Base-by-base conservation (phyloP, 2,113 vertebrate genomes). In the Hydropotes inermis region DNA sequence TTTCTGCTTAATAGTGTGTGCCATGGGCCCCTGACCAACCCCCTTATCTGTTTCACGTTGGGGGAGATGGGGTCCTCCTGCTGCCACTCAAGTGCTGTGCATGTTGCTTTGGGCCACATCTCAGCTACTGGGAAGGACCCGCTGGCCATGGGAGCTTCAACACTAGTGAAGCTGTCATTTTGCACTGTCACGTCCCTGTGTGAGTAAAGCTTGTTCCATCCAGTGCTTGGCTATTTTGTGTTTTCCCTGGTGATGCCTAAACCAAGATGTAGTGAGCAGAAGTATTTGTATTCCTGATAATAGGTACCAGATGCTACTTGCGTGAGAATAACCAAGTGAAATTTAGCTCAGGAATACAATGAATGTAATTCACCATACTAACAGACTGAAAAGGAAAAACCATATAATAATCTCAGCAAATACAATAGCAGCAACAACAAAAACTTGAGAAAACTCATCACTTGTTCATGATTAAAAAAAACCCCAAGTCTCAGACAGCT, bases 11-110 rank as follows among this genome's bases (percentile, higher is more conserved):
- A 11, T 5, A 5, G 12, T 3, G 30, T 2, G 3, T 11, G 76
- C 43, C 13, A 2, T 12, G 27, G 76, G 84, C 57, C 9, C 55
- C 39, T 14, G 57, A 7, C 39, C 54, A 21, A 0, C 6, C 28
- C 30, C 4, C 6, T 1, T 1, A 5, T 7, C 11, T 55, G 3
- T 4, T 84, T 19, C 79, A 7, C 1, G 2, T 6, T 2, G 13
- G 21, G 52, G 47, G 47, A 67, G 19, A 67, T 16, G 0, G 60
- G 19, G 28, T 4, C 33, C 55, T 19, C 1, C 76, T n/a, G 16
- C 15, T 28, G 55, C 33, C 1, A 23, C 55, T 0, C 58, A 12
- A 28, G 30, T 1, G 28, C 30, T 14, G 30, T 16, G 36, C 1
- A 4, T 3, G 5, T 6, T 54, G 47, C 60, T 50, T 21, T 0